Evolutionary conservation across 2,888 invertebrate species (phyloP), one percentile per base, ranked within the genome.

Genomic region (Bembecia ichneumoniformis): DNA sequence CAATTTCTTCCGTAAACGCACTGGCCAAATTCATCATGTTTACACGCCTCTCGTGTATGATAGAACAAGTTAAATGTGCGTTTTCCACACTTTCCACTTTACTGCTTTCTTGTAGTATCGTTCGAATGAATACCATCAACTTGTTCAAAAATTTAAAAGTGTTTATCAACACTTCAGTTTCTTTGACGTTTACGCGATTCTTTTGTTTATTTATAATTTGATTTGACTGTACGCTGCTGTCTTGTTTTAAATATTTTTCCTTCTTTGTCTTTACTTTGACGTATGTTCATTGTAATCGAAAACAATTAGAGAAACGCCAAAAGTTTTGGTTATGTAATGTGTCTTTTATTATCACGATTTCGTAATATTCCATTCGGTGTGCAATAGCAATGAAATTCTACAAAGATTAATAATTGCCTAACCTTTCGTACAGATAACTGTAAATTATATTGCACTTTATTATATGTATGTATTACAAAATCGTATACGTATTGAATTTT

Each of bases 1-100:
- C 70, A 72, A 77, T 77, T 78, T 82, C 71, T 74, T 77, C 70
- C 66, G 66, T 64, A 58, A 64, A 68, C 63, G 63, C 62, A 62
- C 71, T 71, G 9, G 70, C 74, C 68, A 66, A 77, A 77, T 72
- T 74, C 59, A 57, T 56, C 57, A 47, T 53, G 46, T 53, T 46
- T 43, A 43, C 53, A 28, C 50, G 49, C 34, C 17, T 48, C 13
- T 46, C 17, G 43, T n/a, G 7, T 14, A 9, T 34, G 9, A 28
- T 28, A 46, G 13, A 7, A 16, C 34, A 40, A 40, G 40, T 40
- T 40, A 40, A 40, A 40, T 40, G 40, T 40, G 14, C 3, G 15
- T 15, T 36, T 13, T 10, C 15, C 20, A 49, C 49, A 20, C 13
- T 16, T 45, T 45, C 13, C 17, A 44, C 46, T 17, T 47, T 48